Percentiles rank a stretch among this genome's conserved stretches.
Evolutionary conservation across 1,140 invertebrate species (phyloP).

Genomic region (Maconellicoccus hirsutus): DNA sequence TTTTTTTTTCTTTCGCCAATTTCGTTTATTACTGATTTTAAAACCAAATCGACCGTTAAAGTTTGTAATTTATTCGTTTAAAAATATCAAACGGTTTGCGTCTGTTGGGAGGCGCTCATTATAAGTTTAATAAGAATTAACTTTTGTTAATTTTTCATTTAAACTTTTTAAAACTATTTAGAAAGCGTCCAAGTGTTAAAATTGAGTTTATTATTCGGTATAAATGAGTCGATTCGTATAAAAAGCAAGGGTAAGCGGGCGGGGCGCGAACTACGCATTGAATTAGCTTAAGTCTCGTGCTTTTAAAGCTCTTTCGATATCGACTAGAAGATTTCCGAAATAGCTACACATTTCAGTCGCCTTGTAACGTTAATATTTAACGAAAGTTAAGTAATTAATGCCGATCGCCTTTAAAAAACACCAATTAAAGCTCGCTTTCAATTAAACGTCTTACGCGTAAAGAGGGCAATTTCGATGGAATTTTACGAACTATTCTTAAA

Average conservation of each 20-base stretch:
- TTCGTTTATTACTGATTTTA: slow-evolving; percentile 6
- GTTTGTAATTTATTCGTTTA: slow-evolving; percentile 1
- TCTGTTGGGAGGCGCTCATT: background rate
- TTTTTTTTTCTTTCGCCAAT: background rate
- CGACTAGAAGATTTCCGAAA: background rate
- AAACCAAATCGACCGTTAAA: slow-evolving; percentile 8
- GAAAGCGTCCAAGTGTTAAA: slow-evolving; percentile 4
- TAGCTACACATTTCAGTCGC: background rate
- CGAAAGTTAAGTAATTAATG: background rate
- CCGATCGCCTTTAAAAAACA: background rate
- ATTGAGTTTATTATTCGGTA: background rate
- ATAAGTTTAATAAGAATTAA: slow-evolving; percentile 10
- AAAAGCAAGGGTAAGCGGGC: background rate
- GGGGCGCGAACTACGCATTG: no score
- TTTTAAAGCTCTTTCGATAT: background rate
- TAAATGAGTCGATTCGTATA: background rate
- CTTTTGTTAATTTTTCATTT: slow-evolving; percentile 10
- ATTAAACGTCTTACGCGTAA: no score
- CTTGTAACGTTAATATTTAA: background rate
- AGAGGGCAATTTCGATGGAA: no score
- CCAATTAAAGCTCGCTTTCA: background rate
- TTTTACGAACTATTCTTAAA: no score
- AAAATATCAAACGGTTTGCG: slow-evolving; percentile 3
- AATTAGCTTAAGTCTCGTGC: background rate
- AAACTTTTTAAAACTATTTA: slow-evolving; percentile 10